A percentile compares a stretch with the other conserved stretches of the same genome.
phyloP scores from a whole-genome alignment of 1,140 invertebrate species.

The Drosophila murphyi region DNA sequence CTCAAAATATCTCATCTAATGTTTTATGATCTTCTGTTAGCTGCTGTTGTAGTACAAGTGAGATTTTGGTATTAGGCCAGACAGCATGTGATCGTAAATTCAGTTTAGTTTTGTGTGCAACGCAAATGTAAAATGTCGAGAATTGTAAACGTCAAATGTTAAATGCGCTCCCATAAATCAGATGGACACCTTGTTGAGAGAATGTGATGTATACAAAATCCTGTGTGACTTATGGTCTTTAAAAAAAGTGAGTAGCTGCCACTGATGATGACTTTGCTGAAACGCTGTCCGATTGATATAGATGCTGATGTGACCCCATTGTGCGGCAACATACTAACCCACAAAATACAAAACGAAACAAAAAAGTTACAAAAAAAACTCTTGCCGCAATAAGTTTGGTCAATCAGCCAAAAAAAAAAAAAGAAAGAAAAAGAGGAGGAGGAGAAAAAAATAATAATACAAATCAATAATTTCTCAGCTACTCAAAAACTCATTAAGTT shows the following conservation, averaged over 20 bases:
- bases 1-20: too few species aligned
- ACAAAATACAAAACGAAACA: conserved; percentile 34
- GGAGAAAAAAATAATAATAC: conserved; percentile 15
- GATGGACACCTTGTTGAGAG: not conserved
- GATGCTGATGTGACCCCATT: conserved; percentile 17
- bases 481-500: conserved; percentile 71
- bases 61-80: conserved; percentile 1
- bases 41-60: conserved; percentile 27
- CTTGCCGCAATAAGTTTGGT: conserved; percentile 14
- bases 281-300: conserved; percentile 14
- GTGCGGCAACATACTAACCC: conserved; percentile 51
- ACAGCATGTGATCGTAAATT: conserved; percentile 40
- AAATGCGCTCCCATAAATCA: conserved; percentile 43
- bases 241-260: not conserved
- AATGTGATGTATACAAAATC: not conserved
- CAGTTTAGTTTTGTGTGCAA: conserved; percentile 5
- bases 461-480: conserved; percentile 74
- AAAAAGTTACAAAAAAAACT: conserved; percentile 5
- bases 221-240: conserved; percentile 1
- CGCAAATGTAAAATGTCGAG: conserved; percentile 5
- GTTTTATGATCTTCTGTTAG: conserved; percentile 25
- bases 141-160: conserved; percentile 45
- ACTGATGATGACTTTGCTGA: conserved; percentile 26
- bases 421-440: not conserved
- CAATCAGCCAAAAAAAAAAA: not conserved